Conservation (phyloP, 2,113 vertebrate species). For the Festucalex cinctus region DNA sequence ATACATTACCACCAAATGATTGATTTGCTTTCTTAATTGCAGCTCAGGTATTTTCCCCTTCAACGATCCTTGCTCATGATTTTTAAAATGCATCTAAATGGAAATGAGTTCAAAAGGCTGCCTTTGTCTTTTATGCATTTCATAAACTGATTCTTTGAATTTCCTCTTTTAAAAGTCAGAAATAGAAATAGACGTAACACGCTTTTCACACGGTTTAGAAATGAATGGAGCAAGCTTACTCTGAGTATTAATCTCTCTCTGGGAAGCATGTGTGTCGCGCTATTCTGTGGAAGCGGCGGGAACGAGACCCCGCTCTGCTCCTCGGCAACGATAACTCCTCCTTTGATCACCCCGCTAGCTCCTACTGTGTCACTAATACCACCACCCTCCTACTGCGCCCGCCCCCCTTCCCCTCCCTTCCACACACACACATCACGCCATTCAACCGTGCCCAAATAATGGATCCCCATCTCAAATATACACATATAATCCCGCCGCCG, state of each 20-base stretch:
- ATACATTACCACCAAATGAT: background rate
- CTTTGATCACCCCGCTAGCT: slow-evolving; percentile 53
- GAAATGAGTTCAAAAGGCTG: background rate
- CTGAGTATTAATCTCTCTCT: slow-evolving; percentile 36
- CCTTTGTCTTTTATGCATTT: background rate
- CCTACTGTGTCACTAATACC: slow-evolving; percentile 55
- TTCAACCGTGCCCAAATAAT: slow-evolving; percentile 29
- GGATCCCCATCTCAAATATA: slow-evolving; percentile 23
- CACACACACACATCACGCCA: slow-evolving; percentile 22
- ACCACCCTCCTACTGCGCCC: slow-evolving; percentile 32
- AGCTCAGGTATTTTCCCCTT: background rate
- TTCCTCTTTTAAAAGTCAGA: background rate
- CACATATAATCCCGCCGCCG: slow-evolving; percentile 35
- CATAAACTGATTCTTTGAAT: background rate
- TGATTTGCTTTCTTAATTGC: background rate
- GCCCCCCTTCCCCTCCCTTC: slow-evolving; percentile 16
- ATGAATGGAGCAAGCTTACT: slow-evolving; percentile 47
- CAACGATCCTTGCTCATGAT: background rate
- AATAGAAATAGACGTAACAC: slow-evolving; percentile 41
- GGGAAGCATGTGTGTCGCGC: background rate
- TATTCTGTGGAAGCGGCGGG: slow-evolving; percentile 11
- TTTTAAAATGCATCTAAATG: background rate
- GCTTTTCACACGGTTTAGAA: slow-evolving; percentile 51
- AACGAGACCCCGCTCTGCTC: slow-evolving; percentile 36
- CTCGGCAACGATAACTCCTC: slow-evolving; percentile 45